phyloP scores from a whole-genome alignment of 1,140 invertebrate species.

The Linepithema humile region DNA sequence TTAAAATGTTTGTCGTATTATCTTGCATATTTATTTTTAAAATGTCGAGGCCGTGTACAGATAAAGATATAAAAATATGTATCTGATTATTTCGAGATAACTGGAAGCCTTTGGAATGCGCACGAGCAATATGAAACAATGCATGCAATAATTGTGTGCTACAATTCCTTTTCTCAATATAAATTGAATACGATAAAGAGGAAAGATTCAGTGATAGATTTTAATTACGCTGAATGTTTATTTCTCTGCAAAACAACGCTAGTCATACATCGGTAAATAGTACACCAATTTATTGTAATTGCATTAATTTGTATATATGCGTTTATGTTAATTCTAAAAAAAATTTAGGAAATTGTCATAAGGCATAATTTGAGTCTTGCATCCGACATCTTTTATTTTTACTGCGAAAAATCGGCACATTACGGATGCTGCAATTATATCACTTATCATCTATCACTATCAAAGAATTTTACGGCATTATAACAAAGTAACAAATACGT shows the following conservation, averaged over 20 bases:
- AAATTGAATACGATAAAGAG: neutral
- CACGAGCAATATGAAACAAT: neutral
- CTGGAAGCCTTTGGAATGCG: neutral
- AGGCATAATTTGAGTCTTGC: neutral
- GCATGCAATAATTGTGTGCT: neutral
- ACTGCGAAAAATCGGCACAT: neutral
- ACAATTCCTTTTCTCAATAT: neutral
- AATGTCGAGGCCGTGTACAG: neutral
- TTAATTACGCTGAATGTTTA: slow-evolving; percentile 23
- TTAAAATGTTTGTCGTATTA: too few species aligned
- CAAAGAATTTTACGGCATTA: slow-evolving; percentile 39
- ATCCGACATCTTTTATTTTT: slow-evolving; percentile 11
- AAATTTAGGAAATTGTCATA: neutral
- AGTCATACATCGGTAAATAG: slow-evolving; percentile 31
- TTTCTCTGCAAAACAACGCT: slow-evolving; percentile 27
- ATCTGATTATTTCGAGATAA: neutral
- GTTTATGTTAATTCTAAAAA: neutral
- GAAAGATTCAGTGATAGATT: neutral
- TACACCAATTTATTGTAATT: slow-evolving; percentile 31
- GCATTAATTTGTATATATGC: slow-evolving; percentile 10
- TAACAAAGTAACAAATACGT: slow-evolving; percentile 80
- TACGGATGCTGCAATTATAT: slow-evolving; percentile 10
- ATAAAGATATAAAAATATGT: neutral
- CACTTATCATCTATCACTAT: slow-evolving; percentile 43
- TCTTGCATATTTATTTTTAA: too few species aligned